These are phyloP conservation scores for Zingel zingel DNA, from an alignment of 2,113 vertebrate genomes.

Conservation along the genomic window DNA sequence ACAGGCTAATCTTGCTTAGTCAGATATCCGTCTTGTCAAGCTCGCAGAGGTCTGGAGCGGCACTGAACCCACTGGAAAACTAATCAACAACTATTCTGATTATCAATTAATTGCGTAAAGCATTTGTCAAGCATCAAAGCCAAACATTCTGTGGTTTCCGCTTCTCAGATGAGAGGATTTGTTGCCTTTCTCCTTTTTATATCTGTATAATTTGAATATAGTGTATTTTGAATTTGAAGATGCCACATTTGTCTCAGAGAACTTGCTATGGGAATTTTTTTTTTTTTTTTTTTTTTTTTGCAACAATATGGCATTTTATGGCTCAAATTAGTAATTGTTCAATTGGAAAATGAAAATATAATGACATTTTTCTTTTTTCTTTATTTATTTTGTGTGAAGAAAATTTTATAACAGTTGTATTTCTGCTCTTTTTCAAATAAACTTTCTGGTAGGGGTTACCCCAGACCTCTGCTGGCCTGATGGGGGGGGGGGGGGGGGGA, in stretches of 20 bases:
- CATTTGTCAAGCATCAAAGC: not conserved
- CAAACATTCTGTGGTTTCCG: not conserved
- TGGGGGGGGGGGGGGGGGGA: not conserved
- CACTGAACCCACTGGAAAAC: not conserved
- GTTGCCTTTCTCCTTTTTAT: not conserved
- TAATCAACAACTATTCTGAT: not conserved
- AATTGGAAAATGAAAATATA: not conserved
- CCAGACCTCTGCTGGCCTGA: slow-evolving; percentile 7
- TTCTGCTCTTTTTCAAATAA: not conserved
- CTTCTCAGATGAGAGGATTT: not conserved
- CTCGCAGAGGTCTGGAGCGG: slow-evolving; percentile 1
- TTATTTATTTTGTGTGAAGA: not conserved
- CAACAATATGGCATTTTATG: not conserved
- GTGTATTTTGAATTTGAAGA: not conserved
- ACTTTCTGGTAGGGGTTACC: not conserved
- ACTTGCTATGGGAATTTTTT: not conserved
- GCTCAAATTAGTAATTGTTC: not conserved
- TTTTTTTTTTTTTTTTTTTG: not conserved
- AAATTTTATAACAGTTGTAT: not conserved
- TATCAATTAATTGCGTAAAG: not conserved
- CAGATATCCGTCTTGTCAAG: not conserved
- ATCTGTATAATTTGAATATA: not conserved
- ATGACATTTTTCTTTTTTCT: not conserved
- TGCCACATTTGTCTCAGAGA: not conserved
- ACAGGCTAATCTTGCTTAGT: slow-evolving; percentile 30